Base-by-base conservation (phyloP, 2,113 vertebrate genomes). In the Ameiurus melas region DNA sequence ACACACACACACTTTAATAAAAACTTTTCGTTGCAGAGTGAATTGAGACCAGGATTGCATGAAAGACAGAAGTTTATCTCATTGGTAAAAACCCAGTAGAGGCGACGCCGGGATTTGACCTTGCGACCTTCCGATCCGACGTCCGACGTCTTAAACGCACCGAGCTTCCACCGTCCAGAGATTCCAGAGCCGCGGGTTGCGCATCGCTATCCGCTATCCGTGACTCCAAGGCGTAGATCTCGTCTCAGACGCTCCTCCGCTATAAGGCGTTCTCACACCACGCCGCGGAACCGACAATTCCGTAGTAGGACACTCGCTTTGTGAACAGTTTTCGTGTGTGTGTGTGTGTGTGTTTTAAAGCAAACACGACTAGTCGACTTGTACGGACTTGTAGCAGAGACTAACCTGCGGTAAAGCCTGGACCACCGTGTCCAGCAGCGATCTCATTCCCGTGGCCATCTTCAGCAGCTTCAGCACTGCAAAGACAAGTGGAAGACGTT, bases 371-470 rank as follows among this genome's bases (percentile, higher is more conserved):
- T 22, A 62, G 22, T 22, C 7, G 20, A 62, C 20, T 9, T 9
- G 53, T 53, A 13, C 53, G 12, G 4, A 75, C 36, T n/a, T n/a
- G 20, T 25, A 77, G 30, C 19, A 20, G 55, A 57, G 25, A 89
- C 89, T 91, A 94, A 99, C 98, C 98, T 99, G 98, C 88, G 98
- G 98, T 92, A 99, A 94, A 0, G 98, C 98, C 92, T 99, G 98
- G 53, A 99, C 98, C 94, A 99, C 98, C 0, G 98, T 99, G 94
- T 99, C 97, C 95, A 99, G 92, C 86, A 99, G 95, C 86, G 98
- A 95, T 92, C 98, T 95, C 98, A 99, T 99, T 79, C 98, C 98
- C 0, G 97, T 99, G 17, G 98, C 98, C 98, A 99, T 99, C 96
- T 99, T 99, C 85, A 99, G 92, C 89, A 99, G 95, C 92, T 99